Conservation (phyloP, 2,888 invertebrate species). For the Dicycla oo region DNA sequence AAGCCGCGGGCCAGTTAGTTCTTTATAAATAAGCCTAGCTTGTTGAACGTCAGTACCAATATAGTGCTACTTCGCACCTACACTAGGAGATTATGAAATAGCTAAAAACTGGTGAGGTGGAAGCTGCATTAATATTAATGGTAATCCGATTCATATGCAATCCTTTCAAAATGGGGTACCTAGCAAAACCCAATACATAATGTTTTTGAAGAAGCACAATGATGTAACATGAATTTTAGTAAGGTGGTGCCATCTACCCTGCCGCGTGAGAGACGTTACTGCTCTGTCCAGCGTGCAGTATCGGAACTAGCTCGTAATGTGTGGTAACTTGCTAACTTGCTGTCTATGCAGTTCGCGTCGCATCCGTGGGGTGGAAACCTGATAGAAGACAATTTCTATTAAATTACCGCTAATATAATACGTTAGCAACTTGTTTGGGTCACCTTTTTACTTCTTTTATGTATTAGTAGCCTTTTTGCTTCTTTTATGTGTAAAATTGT, state of each 20-base stretch:
- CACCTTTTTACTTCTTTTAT: accelerated
- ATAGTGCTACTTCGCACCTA: no score
- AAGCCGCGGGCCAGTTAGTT: no score
- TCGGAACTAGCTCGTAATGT: not conserved
- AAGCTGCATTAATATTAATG: not conserved
- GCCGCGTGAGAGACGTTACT: not conserved
- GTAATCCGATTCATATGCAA: no score
- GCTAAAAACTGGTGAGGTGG: not conserved
- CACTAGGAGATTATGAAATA: not conserved
- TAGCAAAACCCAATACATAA: not conserved
- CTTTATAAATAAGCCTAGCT: no score
- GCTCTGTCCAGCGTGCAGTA: not conserved
- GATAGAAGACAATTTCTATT: accelerated
- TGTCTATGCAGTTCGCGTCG: not conserved
- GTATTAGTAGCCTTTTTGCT: no score
- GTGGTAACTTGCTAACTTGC: no score
- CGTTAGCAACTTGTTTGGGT: not conserved
- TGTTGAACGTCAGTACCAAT: no score
- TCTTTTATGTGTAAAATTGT: not conserved
- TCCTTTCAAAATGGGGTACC: no score
- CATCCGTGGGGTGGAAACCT: not conserved
- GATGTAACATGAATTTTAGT: not conserved
- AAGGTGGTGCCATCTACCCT: slow-evolving; percentile 23
- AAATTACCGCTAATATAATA: not conserved
- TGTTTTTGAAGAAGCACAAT: not conserved